Conservation (phyloP, 2,113 vertebrate genomes). For the Meleagris gallopavo region DNA sequence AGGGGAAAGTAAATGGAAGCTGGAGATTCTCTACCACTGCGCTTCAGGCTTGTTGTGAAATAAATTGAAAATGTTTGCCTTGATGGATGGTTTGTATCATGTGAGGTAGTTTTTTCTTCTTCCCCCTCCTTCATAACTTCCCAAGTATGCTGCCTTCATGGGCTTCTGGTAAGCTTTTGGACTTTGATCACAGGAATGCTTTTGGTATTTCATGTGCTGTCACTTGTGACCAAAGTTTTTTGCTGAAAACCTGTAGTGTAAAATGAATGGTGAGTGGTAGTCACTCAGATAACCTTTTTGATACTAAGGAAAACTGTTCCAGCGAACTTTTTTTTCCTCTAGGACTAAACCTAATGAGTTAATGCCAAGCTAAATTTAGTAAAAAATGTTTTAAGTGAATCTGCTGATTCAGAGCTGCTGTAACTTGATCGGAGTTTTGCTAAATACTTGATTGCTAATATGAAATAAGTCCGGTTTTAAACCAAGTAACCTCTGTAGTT, state of each 20-base stretch:
- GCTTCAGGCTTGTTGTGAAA: background rate
- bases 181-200: background rate
- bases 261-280: background rate
- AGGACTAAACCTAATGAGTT: background rate
- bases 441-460: background rate
- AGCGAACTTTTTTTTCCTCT: background rate
- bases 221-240: background rate
- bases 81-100: background rate
- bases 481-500: background rate
- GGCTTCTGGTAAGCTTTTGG: background rate
- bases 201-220: background rate
- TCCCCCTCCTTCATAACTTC: no score
- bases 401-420: background rate
- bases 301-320: background rate
- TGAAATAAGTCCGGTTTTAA: background rate
- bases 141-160: background rate
- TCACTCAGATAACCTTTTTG: background rate
- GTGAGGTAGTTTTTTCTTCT: background rate
- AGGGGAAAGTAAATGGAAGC: background rate
- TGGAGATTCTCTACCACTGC: background rate
- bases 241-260: background rate
- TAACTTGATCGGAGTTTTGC: background rate
- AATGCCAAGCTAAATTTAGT: background rate
- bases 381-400: slow-evolving; percentile 1
- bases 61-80: background rate